These are phyloP conservation scores for Neuroterus valhalla DNA, from an alignment of 1,140 invertebrate species.

Conservation along the genomic window DNA sequence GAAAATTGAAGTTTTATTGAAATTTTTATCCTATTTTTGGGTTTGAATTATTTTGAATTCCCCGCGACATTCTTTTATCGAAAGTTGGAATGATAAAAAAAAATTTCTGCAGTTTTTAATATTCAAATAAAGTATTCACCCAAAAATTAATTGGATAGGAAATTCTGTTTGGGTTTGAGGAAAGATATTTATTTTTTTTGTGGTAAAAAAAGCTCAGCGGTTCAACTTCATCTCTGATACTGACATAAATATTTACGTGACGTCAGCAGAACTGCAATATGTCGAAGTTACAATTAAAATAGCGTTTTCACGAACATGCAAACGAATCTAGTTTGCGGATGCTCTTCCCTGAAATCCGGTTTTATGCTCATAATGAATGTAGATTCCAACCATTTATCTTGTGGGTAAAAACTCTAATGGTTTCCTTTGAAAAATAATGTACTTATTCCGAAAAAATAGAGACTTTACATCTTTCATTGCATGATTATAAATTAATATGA, in stretches of 20 bases:
- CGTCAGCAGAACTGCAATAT: constrained; percentile 3
- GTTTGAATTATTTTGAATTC: no score
- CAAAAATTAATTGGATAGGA: not conserved
- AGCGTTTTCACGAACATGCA: not conserved
- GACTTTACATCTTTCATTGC: no score
- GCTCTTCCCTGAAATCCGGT: not conserved
- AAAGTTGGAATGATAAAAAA: no score
- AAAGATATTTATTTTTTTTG: not conserved
- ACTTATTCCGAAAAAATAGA: not conserved
- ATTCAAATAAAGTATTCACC: not conserved
- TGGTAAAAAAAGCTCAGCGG: not conserved
- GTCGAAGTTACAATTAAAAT: constrained; percentile 14
- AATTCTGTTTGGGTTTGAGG: not conserved
- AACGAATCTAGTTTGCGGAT: not conserved
- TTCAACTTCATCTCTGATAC: not conserved
- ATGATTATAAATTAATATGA: no score
- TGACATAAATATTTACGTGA: constrained; percentile 5
- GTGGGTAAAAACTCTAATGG: not conserved
- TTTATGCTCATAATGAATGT: not conserved
- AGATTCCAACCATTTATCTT: not conserved
- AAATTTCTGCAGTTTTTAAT: no score
- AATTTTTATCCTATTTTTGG: no score
- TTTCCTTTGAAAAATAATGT: not conserved
- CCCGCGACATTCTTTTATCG: no score
- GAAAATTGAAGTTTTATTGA: no score